phyloP scores from a whole-genome alignment of 2,797 vertebrate genomes.

The Propithecus perrieri region DNA sequence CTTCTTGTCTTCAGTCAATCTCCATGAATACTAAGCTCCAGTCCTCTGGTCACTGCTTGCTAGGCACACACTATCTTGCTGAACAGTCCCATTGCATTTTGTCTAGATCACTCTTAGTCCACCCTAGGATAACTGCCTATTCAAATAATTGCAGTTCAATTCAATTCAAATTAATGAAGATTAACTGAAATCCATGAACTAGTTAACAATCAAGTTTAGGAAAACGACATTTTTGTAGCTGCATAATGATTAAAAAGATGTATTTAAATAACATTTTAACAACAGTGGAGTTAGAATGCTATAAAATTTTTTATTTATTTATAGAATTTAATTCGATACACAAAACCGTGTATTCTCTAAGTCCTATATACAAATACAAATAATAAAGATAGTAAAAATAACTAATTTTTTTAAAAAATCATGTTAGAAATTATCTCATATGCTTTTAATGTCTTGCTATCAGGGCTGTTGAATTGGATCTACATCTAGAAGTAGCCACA shows the following conservation, averaged over 20 bases:
- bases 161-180: neutral
- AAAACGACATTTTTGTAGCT: neutral
- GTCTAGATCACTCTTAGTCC: neutral
- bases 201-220: neutral
- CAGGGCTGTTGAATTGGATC: neutral
- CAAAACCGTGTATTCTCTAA: neutral
- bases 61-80: neutral
- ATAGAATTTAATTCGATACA: neutral
- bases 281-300: neutral
- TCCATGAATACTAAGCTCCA: neutral
- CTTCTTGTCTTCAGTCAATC: neutral
- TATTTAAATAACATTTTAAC: slow-evolving; percentile 32
- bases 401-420: neutral
- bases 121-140: neutral
- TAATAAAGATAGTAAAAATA: neutral
- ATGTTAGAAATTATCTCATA: neutral
- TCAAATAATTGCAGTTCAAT: neutral
- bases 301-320: neutral
- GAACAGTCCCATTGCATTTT: neutral
- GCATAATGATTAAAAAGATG: neutral
- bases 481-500: neutral
- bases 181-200: neutral
- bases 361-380: neutral
- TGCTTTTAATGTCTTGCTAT: neutral
- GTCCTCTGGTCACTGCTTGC: neutral